Percentiles rank a stretch among this genome's conserved stretches.
Conservation (phyloP, 2,113 vertebrate genomes). For the Melanerpes formicivorus region DNA sequence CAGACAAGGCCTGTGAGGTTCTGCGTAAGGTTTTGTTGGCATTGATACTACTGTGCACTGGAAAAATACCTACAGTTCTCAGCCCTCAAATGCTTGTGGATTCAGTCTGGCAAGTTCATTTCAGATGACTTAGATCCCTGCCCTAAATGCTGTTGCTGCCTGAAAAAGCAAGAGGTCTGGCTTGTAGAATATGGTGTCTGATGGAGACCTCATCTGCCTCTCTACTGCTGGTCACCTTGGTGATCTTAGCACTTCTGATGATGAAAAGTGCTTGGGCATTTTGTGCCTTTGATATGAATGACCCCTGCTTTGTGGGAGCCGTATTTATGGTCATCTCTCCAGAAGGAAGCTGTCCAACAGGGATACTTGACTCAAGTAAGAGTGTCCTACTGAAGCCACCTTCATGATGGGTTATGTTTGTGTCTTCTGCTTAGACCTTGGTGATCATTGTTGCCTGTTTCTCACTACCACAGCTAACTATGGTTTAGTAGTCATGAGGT, state of each 20-base stretch:
- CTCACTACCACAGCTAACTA: not conserved
- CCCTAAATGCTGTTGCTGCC: not conserved
- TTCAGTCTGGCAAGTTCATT: not conserved
- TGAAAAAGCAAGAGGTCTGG: not conserved
- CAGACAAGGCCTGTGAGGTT: not conserved
- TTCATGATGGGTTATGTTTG: not conserved
- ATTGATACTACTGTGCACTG: not conserved
- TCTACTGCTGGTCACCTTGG: not conserved
- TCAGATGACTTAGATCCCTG: not conserved
- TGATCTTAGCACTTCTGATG: not conserved
- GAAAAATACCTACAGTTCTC: not conserved
- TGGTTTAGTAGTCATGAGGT: too few species aligned
- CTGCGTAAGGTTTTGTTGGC: not conserved
- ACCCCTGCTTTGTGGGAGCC: not conserved
- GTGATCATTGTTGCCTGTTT: too few species aligned
- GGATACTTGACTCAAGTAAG: not conserved
- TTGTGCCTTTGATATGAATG: not conserved
- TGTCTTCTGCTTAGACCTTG: not conserved
- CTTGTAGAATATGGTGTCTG: not conserved
- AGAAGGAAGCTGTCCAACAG: not conserved
- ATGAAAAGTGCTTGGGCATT: not conserved
- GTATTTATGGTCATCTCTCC: not conserved
- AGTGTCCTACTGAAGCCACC: not conserved
- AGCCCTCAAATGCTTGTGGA: not conserved
- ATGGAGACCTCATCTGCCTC: not conserved